A percentile compares a stretch with the other conserved stretches of the same genome.
phyloP scores from a whole-genome alignment of 2,113 vertebrate genomes.

The Semnopithecus entellus region DNA sequence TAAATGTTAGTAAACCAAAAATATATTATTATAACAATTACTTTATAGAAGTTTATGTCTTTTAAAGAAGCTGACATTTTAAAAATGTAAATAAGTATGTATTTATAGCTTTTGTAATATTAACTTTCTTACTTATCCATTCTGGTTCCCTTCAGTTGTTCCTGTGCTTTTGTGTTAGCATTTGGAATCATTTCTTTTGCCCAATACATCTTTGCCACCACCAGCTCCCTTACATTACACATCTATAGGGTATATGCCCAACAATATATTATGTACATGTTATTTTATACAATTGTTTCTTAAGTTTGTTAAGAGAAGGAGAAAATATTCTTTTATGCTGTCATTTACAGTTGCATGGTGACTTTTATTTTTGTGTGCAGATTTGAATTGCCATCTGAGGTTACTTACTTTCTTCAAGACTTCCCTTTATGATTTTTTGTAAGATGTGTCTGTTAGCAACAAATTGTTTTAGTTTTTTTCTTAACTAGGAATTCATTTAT shows the following conservation, averaged over 20 bases:
- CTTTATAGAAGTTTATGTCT: background rate
- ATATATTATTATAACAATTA: background rate
- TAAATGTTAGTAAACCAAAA: background rate
- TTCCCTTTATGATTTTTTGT: background rate
- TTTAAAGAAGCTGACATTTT: background rate
- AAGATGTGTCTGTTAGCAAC: background rate
- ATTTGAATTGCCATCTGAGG: background rate
- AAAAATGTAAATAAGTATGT: background rate
- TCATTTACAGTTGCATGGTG: background rate
- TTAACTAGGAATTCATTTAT: background rate
- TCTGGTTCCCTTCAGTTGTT: background rate
- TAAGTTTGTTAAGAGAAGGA: background rate
- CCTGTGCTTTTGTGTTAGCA: background rate
- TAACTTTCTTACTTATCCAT: background rate
- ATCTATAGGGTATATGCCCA: background rate
- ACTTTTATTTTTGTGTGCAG: background rate
- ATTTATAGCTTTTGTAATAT: background rate
- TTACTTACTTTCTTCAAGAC: background rate
- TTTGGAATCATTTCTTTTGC: background rate
- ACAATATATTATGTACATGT: background rate
- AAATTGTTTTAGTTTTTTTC: background rate
- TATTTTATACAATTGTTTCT: background rate
- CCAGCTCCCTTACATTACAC: background rate
- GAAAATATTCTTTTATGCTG: background rate
- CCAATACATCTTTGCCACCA: background rate